Evolutionary conservation across 1,140 invertebrate genomes (phyloP), one percentile per base, ranked within the genome.

Genomic region (Drosophila eugracilis): DNA sequence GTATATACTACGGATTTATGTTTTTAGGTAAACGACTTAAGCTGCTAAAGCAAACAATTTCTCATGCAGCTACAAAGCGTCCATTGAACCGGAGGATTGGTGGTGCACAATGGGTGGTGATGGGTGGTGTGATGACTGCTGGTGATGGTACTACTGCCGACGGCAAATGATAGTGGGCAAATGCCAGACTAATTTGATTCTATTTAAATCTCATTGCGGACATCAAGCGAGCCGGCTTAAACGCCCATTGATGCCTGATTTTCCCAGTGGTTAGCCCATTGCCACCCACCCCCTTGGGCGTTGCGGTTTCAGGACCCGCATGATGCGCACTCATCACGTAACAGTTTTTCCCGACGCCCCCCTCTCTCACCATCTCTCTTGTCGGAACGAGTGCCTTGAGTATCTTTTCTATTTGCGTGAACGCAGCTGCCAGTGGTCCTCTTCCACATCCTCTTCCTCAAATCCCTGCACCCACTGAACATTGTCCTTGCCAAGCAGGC

Each of bases 171-270:
- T 69, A 49, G 55, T 60, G 28, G 44, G 74, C 67, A 73, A 86
- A 81, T 78, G 62, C 44, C 48, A 72, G 63, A 86, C 83, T 90
- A 90, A 90, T 90, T 90, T 90, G 88, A 88, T 90, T 90, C 83
- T 86, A 88, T 84, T 78, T 84, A 89, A 88, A 90, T 88, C 83
- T 84, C 88, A 75, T 84, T 90, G 79, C 63, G 83, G 83, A 75
- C 73, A 90, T 90, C 78, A 78, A 62, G 74, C 81, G 63, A 86
- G 59, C 80, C 75, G 83, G 84, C 78, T 75, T 88, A 88, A 86
- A 88, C 78, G 83, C 74, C 78, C 78, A 83, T 67, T 75, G 74
- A 71, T 71, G 69, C 69, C 78, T 78, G 80, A 72, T 84, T 85
- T 85, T 75, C 34, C 52, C 57, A 63, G 52, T 67, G 55, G 48